Conservation (phyloP, 2,113 vertebrate genomes). For the Xiphophorus hellerii region DNA sequence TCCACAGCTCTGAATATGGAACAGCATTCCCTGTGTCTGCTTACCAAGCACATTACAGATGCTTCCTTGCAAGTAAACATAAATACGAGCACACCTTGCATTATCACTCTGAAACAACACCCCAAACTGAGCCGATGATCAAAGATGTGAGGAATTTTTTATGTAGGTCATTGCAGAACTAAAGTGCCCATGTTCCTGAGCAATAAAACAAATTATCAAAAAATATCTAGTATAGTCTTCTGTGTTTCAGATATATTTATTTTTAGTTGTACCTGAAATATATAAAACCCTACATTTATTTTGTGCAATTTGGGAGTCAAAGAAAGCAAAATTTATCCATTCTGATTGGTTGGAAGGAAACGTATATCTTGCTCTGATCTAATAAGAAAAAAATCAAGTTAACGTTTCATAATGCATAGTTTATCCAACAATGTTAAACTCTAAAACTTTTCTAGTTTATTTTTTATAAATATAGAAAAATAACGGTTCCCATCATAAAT, state of each 20-base stretch:
- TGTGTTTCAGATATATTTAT: background rate
- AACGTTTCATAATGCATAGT: background rate
- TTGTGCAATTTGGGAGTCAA: background rate
- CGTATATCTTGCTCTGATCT: background rate
- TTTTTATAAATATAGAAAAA: too few relatives aligned
- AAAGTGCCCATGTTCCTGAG: too few relatives aligned
- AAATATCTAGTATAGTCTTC: background rate
- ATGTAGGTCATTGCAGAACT: background rate
- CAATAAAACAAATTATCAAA: background rate
- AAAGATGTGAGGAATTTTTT: conserved; percentile 1
- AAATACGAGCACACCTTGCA: background rate
- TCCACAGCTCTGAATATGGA: conserved; percentile 20
- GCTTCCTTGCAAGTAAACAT: conserved; percentile 1
- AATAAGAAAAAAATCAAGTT: background rate
- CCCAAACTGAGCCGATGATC: background rate
- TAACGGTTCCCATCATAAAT: too few relatives aligned
- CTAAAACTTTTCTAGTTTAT: too few relatives aligned
- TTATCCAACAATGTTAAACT: too few relatives aligned
- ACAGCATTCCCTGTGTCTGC: conserved; percentile 7
- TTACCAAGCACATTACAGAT: conserved; percentile 32
- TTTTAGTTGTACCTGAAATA: background rate
- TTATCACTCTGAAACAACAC: background rate
- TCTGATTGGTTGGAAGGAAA: background rate
- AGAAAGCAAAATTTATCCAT: background rate
- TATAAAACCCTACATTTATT: background rate